Percentiles rank a stretch among this genome's conserved stretches.
Conservation (phyloP, 2,113 vertebrate species). For the Cryptomyrus ogoouensis region DNA sequence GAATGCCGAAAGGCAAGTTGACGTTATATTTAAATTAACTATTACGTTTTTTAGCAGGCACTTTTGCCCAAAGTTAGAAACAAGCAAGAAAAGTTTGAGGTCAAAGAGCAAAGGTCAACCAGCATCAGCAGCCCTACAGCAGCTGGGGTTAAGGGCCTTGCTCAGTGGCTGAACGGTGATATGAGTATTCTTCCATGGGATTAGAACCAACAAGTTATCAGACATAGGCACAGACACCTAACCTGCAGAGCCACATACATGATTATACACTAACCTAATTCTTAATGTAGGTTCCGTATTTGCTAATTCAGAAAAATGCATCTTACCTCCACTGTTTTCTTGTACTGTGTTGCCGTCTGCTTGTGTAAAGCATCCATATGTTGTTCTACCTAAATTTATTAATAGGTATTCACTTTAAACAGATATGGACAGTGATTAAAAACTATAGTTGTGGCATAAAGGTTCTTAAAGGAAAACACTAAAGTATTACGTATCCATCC, state of each 20-base stretch:
- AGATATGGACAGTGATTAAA: not conserved
- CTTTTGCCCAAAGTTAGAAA: no score
- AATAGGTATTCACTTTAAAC: not conserved
- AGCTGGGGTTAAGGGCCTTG: not conserved
- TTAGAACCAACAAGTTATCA: not conserved
- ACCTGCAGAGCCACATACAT: not conserved
- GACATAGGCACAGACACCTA: not conserved
- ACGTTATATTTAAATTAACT: no score
- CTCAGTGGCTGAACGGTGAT: not conserved
- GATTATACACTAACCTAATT: not conserved
- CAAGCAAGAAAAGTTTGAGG: not conserved
- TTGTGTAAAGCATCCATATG: conserved; percentile 85
- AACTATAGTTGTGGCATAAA: not conserved
- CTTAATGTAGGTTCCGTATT: not conserved
- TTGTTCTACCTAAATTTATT: conserved; percentile 69
- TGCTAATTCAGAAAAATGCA: not conserved
- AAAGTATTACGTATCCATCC: not conserved
- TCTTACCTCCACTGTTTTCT: conserved; percentile 90
- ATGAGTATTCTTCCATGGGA: not conserved
- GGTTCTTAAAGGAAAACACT: not conserved
- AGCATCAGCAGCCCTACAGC: not conserved
- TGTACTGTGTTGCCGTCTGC: conserved; percentile 76
- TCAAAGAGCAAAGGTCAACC: not conserved
- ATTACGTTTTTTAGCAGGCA: no score
- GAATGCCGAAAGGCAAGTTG: not conserved